Evolutionary conservation across 1,140 invertebrate genomes (phyloP), one percentile per base, ranked within the genome.

Genomic region (Trigoniulus corallinus): DNA sequence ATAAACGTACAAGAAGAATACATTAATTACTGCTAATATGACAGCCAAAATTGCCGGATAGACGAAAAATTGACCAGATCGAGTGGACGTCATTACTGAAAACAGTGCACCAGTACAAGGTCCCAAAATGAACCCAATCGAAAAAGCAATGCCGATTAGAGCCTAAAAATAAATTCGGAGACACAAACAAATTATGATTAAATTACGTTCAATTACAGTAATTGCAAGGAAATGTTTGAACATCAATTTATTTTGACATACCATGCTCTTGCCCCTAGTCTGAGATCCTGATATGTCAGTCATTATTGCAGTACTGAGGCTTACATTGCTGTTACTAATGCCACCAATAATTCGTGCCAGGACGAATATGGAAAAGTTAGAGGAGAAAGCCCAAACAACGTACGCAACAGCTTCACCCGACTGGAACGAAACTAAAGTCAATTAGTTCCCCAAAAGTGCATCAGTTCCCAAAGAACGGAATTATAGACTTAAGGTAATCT

Each of bases 311-410:
- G 95, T 94, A 39, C 84, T 84, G 23, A 98, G 70, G 56, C 86
- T 92, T 15, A 98, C 82, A 71, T 98, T 98, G 2, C 91, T 93
- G 74, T 98, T 97, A 61, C 86, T 91, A 2, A 97, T 73, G 0
- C 95, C 95, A 18, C 93, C 93, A 53, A 98, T 70, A 54, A 98
- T 79, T 58, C 95, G 74, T 0, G 94, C 86, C 37, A 97, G 57
- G 20, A 98, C 84, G 73, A 99, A 99, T 39, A 94, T 59, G 13
- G 78, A 73, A 68, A 99, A 97, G 62, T 81, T 89, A 49, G 74
- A 73, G 0, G 93, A 92, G 29, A 84, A 63, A 22, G 82, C 81
- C 94, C 94, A 98, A 43, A 95, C 53, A 3, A 81, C 69, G 69
- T 97, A 91, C 0, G 89, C 94, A 12, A 77, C 48, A 3, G 83